Evolutionary conservation across 2,888 invertebrate species (phyloP), one percentile per base, ranked within the genome.

Genomic region (Dicyrtoma fusca): DNA sequence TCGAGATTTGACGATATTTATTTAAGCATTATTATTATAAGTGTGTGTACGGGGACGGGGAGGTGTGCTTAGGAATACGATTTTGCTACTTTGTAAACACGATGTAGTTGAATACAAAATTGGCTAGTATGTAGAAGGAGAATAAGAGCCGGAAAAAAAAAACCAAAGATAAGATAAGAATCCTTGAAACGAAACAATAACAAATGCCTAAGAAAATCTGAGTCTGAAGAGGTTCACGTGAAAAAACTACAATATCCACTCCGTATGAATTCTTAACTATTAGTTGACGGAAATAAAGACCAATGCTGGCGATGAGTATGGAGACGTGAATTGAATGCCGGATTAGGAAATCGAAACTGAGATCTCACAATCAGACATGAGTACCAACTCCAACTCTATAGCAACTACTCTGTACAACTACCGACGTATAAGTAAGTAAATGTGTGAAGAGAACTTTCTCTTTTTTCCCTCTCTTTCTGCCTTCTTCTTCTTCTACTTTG

Each of bases 221-320:
- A 49, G 17, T n/a, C 4, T 49, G 17, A 44, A 44, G 45, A 4
- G 17, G 49, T n/a, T 14, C 3, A 14, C 49, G 14, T 49, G 49
- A 49, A 17, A 49, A 49, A n/a, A 17, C 53, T 19, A 55, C 49
- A 49, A 49, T 49, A 49, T 49, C 14, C 45, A 10, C 45, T 59
- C 2, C 11, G 61, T 61, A 61, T 61, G 61, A 61, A 61, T 61
- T 61, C 61, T 44, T 44, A 61, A 61, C 61, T 61, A 61, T 61
- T 61, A 61, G 34, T 44, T 61, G 26, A 61, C 61, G 61, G 61
- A 61, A 61, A 44, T 61, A 34, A 61, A 61, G 42, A 42, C n/a
- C 17, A 61, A 34, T 26, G 59, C 26, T 25, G 34, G 26, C n/a
- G 34, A 14, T 57, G 59, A 59, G 59, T 34, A 49, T 51, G 23